Evolutionary conservation across 2,888 invertebrate genomes (phyloP).

Genomic region (Polydrusus pterygomalis): DNA sequence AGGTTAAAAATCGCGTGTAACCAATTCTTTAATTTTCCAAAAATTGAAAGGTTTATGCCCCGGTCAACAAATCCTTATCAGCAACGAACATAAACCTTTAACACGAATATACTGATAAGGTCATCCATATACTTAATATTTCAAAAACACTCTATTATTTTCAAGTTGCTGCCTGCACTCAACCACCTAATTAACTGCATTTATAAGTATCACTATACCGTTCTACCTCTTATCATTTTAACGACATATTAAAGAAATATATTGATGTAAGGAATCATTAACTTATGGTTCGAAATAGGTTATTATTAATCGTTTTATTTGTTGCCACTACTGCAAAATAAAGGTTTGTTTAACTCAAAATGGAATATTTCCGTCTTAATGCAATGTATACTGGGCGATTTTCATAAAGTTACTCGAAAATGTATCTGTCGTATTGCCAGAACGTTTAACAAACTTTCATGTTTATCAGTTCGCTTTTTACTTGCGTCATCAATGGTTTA

Average conservation of each 20-base stretch:
- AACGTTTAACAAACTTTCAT: no score
- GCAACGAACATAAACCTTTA: slow-evolving; percentile 13
- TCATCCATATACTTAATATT: slow-evolving; percentile 23
- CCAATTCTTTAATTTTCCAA: background rate
- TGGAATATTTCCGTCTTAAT: background rate
- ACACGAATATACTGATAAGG: slow-evolving; percentile 21
- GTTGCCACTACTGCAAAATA: slow-evolving; percentile 6
- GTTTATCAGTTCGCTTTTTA: no score
- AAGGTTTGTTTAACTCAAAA: slow-evolving; percentile 9
- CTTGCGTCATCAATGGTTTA: no score
- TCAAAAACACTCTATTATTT: slow-evolving; percentile 25
- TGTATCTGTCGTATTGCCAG: no score
- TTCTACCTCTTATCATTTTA: slow-evolving; percentile 30
- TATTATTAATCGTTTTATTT: slow-evolving; percentile 10
- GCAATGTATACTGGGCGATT: background rate
- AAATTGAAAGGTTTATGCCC: background rate
- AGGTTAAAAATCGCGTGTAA: background rate
- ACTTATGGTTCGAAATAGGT: slow-evolving; percentile 10
- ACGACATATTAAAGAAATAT: slow-evolving; percentile 13
- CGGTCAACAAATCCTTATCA: slow-evolving; percentile 26
- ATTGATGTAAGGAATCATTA: slow-evolving; percentile 14
- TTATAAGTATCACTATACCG: slow-evolving; percentile 20
- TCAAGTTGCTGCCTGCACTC: slow-evolving; percentile 28
- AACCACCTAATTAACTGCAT: slow-evolving; percentile 26
- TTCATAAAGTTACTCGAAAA: no score